phyloP scores from a whole-genome alignment of 1,140 invertebrate species.

The Agrilus planipennis region DNA sequence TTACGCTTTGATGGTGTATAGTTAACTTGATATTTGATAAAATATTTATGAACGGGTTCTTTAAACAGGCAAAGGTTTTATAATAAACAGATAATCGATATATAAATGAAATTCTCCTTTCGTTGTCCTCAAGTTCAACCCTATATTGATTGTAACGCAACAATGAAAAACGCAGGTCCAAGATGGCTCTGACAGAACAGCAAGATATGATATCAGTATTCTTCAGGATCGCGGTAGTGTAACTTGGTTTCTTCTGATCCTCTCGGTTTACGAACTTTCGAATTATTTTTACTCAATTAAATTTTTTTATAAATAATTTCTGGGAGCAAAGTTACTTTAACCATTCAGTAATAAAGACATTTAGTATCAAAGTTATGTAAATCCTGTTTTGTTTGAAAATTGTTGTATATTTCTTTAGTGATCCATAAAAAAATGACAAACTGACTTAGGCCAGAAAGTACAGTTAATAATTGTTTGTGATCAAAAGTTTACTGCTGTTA shows the following conservation, averaged over 20 bases:
- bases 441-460: not conserved
- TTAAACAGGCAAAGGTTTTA: no score
- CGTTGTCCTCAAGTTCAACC: slow-evolving; percentile 14
- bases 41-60: no score
- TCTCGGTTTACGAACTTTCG: slow-evolving; percentile 1
- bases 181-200: slow-evolving; percentile 18
- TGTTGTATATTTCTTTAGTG: not conserved
- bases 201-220: slow-evolving; percentile 4
- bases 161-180: slow-evolving; percentile 23
- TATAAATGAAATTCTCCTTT: no score
- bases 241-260: not conserved
- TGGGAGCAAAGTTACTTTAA: not conserved
- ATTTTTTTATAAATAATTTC: not conserved
- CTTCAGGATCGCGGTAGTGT: not conserved
- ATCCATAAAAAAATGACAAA: not conserved
- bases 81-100: no score
- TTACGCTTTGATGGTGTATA: no score
- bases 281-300: slow-evolving; percentile 1
- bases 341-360: not conserved
- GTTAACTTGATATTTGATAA: no score
- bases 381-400: not conserved
- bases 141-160: slow-evolving; percentile 31
- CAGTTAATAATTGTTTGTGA: not conserved
- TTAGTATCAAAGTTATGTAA: not conserved
- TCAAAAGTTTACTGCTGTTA: slow-evolving; percentile 2